Conservation (phyloP, 2,113 vertebrate species). For the Melanerpes aurifrons region DNA sequence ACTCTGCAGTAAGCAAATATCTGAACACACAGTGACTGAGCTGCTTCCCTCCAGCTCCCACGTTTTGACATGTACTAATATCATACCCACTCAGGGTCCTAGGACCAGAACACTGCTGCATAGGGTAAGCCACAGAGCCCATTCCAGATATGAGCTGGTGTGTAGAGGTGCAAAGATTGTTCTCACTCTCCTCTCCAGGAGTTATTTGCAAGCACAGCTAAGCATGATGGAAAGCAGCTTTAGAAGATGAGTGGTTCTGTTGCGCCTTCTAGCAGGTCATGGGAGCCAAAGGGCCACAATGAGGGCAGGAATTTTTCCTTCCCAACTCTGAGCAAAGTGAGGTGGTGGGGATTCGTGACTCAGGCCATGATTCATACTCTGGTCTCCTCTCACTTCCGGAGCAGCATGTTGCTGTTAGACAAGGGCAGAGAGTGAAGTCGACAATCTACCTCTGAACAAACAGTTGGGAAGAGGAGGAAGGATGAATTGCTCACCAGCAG, state of each 20-base stretch:
- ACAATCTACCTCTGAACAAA: not conserved
- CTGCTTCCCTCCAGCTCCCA: not conserved
- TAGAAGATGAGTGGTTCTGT: not conserved
- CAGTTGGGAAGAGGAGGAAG: not conserved
- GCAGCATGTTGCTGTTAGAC: rapidly evolving
- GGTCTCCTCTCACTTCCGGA: not conserved
- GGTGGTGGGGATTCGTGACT: not conserved
- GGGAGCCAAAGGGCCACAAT: not conserved
- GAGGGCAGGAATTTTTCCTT: not conserved
- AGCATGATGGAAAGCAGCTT: rapidly evolving
- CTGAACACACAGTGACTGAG: not conserved
- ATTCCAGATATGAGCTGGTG: rapidly evolving
- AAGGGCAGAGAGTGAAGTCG: not conserved
- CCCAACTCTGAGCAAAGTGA: not conserved
- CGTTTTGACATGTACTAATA: not conserved
- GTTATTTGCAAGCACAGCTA: not conserved
- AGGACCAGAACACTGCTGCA: not conserved
- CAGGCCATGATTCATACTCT: slow-evolving; percentile 25
- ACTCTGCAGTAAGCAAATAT: not conserved
- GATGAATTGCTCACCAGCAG: not conserved
- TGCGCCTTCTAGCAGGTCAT: not conserved
- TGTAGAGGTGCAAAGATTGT: not conserved
- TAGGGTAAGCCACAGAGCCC: not conserved
- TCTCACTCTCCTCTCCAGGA: not conserved
- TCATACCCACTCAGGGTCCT: too few species aligned